A percentile compares a stretch with the other conserved stretches of the same genome.
phyloP scores from a whole-genome alignment of 1,140 invertebrate species.

The Caenorhabditis brenneri region DNA sequence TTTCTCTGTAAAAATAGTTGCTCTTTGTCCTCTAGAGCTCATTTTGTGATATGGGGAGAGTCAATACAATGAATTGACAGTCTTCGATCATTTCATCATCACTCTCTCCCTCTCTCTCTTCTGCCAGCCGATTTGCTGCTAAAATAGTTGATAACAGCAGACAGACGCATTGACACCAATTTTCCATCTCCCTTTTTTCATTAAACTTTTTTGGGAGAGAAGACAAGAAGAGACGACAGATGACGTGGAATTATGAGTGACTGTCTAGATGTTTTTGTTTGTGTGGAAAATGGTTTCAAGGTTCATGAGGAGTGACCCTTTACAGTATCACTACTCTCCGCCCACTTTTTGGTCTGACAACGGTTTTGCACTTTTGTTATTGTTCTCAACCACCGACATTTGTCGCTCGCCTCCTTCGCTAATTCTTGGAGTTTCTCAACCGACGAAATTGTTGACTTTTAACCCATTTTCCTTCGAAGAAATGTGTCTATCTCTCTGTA shows the following conservation, averaged over 20 bases:
- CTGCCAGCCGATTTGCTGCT: not conserved
- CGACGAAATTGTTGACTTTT: too few relatives aligned
- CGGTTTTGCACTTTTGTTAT: conserved; percentile 32
- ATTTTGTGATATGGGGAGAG: not conserved
- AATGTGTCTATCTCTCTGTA: not conserved
- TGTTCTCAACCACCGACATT: not conserved
- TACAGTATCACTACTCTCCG: too few relatives aligned
- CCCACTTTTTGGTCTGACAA: too few relatives aligned
- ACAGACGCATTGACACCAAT: conserved; percentile 23
- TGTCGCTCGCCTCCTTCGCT: not conserved
- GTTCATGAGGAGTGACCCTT: not conserved
- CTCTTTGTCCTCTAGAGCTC: not conserved
- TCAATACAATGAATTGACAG: not conserved
- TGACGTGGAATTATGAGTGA: not conserved
- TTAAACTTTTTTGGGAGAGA: not conserved
- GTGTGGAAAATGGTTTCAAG: not conserved
- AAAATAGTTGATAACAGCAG: not conserved
- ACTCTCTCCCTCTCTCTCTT: not conserved
- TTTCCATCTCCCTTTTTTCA: not conserved
- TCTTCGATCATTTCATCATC: conserved; percentile 31
- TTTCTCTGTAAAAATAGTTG: not conserved
- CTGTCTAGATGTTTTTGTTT: not conserved
- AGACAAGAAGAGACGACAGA: too few relatives aligned
- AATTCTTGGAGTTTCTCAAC: not conserved
- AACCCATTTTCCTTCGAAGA: too few relatives aligned